Conservation (phyloP, 2,797 vertebrate genomes). For the Emys orbicularis region DNA sequence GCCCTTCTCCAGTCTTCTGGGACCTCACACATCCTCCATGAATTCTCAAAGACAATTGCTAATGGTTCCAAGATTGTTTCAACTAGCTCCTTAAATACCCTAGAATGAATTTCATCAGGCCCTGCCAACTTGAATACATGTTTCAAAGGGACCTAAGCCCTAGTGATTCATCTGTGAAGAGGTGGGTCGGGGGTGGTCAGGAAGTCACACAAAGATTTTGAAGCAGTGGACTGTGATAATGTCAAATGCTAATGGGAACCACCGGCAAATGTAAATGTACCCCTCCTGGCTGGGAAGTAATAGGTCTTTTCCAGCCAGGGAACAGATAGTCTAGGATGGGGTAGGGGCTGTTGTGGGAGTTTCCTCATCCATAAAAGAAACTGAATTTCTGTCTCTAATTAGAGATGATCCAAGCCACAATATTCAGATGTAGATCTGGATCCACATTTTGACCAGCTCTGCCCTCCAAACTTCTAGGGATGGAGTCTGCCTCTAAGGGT, state of each 20-base stretch:
- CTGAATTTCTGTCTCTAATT: not conserved
- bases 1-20: too few species aligned
- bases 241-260: not conserved
- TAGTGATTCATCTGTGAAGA: not conserved
- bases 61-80: too few species aligned
- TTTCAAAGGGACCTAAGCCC: not conserved
- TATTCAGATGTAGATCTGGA: not conserved
- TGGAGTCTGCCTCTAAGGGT: not conserved
- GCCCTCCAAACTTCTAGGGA: not conserved
- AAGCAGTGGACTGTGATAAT: not conserved
- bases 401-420: not conserved
- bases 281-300: not conserved
- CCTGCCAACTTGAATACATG: too few species aligned
- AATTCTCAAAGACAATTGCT: too few species aligned
- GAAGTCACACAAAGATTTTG: not conserved
- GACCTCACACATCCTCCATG: too few species aligned
- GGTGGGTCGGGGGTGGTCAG: not conserved
- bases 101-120: too few species aligned
- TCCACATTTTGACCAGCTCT: not conserved
- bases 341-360: not conserved
- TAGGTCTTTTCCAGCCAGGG: not conserved
- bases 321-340: not conserved
- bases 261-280: too few species aligned
- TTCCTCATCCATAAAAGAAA: not conserved
- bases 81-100: too few species aligned